Evolutionary conservation across 2,797 vertebrate genomes (phyloP).

Genomic region (Lutjanus campechanus): DNA sequence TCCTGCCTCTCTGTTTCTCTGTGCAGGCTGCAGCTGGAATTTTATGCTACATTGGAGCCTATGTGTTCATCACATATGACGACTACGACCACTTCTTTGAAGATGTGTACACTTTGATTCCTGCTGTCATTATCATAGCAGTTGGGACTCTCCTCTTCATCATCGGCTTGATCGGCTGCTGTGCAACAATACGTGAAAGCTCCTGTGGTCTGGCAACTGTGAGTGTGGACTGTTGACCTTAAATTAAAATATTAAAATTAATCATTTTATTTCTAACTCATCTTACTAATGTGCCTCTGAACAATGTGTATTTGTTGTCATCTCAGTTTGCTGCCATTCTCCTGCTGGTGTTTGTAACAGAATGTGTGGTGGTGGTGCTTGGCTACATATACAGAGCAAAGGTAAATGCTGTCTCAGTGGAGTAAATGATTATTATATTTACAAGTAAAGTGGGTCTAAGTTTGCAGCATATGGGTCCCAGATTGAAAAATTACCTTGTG

Average conservation of each 20-base stretch:
- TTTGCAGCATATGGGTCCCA: no score
- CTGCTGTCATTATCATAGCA: constrained; percentile 94
- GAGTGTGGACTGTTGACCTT: constrained; percentile 64
- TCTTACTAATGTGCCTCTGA: neutral
- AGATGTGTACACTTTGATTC: constrained; percentile 95
- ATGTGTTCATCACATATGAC: constrained; percentile 99
- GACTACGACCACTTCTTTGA: constrained; percentile 99
- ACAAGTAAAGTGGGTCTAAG: neutral
- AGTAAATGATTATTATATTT: neutral
- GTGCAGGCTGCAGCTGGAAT: constrained; percentile 95
- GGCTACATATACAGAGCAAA: constrained; percentile 98
- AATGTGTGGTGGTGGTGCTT: constrained; percentile 96
- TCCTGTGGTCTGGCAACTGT: constrained; percentile 95
- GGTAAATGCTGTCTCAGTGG: constrained; percentile 80
- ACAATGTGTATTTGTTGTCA: constrained; percentile 40
- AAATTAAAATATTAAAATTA: no score
- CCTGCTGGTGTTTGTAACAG: constrained; percentile 96
- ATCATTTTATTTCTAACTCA: neutral
- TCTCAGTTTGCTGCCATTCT: constrained; percentile 97
- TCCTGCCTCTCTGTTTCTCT: constrained; percentile 31
- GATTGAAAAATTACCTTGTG: no score
- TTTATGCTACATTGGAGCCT: constrained; percentile 96
- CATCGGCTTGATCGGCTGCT: constrained; percentile 97
- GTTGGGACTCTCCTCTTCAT: constrained; percentile 95
- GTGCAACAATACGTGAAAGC: constrained; percentile 96